These are phyloP conservation scores for Ancistrus triradiatus DNA, from an alignment of 2,113 vertebrate species.

Conservation along the genomic window DNA sequence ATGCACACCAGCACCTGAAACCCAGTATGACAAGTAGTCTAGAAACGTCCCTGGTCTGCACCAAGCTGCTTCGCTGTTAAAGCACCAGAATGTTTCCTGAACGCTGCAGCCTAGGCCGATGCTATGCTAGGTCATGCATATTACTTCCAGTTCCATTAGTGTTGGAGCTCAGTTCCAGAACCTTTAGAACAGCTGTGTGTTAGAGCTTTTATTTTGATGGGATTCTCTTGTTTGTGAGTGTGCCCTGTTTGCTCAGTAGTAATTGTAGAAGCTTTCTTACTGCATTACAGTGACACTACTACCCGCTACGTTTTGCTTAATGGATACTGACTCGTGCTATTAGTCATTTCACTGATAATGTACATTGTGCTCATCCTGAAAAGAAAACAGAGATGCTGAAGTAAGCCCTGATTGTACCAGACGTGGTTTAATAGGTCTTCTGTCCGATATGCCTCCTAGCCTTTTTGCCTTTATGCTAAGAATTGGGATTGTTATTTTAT, in stretches of 20 bases:
- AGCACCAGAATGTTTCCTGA: neutral
- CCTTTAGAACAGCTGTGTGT: neutral
- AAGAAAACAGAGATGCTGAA: conserved; percentile 21
- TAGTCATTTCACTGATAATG: conserved; percentile 7
- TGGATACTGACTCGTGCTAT: conserved; percentile 1
- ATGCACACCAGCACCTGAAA: conserved; percentile 2
- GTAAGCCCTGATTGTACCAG: neutral
- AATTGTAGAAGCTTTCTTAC: conserved; percentile 17
- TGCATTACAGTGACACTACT: conserved; percentile 19
- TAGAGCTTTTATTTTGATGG: conserved; percentile 18
- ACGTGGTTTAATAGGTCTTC: neutral
- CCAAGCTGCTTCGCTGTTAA: neutral
- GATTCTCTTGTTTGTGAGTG: conserved; percentile 21
- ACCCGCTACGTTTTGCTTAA: conserved; percentile 26
- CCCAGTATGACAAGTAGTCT: neutral
- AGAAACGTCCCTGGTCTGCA: neutral
- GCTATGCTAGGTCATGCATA: neutral
- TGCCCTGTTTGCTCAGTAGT: conserved; percentile 23
- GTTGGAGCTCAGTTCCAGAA: neutral
- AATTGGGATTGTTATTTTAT: too few relatives aligned
- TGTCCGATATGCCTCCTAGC: neutral
- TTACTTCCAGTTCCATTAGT: conserved; percentile 15
- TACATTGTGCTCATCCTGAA: conserved; percentile 5
- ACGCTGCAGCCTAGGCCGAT: neutral
- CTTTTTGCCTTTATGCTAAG: neutral